Evolutionary conservation across 2,797 vertebrate species (phyloP), one percentile per base, ranked within the genome.

Genomic region (Yasuhikotakia modesta): DNA sequence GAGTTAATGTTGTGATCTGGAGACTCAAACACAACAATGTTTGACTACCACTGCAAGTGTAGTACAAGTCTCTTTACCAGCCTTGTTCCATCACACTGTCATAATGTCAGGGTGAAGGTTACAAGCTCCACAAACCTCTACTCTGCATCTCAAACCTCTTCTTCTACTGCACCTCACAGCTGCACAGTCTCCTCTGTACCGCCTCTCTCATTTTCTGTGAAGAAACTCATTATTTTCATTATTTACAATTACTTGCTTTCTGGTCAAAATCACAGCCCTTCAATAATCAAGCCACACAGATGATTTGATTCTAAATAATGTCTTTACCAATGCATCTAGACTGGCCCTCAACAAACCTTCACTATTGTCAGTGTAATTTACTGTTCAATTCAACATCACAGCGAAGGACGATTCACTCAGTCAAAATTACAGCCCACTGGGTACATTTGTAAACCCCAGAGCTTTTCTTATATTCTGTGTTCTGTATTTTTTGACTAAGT

Each of bases 151-250:
- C 3, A 60, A 53, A 10, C 39, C 30, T 39, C 13, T 13, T 10
- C 4, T 11, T 8, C 13, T 22, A 6, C n/a, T 19, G 10, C 7
- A 24, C 24, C 32, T 50, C 27, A 6, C 27, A 8, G 16, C 24
- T 30, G 53, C 77, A 78, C 69, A 75, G 14, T 70, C 30, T 48
- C 27, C 30, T 12, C 24, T 27, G 2, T 45, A n/a, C 57, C 12
- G 57, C 87, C 90, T 86, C 83, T 81, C 81, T 85, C 79, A 87
- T 89, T 91, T 82, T 45, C 2, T 17, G 63, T 68, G 24, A 65
- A 58, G 66, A 77, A 78, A 79, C 61, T 50, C 22, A 78, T 60
- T 52, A 66, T 70, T 84, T 83, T 76, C 74, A 79, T 81, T 80
- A 85, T 78, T 84, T 81, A 78, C 82, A 76, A 81, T 78, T 71